Base-by-base conservation (phyloP, 2,888 invertebrate genomes). In the Drosophila sordidula region DNA sequence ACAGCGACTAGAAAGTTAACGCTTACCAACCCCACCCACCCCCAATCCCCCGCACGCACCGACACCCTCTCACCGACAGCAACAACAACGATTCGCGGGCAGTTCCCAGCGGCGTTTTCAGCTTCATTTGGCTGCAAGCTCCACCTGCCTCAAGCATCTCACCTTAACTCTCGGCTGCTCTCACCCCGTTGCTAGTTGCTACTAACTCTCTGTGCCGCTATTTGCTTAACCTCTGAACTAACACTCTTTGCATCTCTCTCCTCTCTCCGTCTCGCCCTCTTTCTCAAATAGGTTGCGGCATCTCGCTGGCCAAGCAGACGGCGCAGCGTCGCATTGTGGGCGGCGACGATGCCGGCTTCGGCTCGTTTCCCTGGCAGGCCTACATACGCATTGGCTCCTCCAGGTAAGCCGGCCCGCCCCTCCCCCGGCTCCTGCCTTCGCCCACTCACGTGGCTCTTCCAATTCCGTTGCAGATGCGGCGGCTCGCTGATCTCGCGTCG, bases 331-430 rank as follows among this genome's bases (percentile, higher is more conserved):
- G 98, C 77, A 98, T 98, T 75, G 98, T 98, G 18, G 98, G 98
- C 0, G 98, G 98, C 0, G 97, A 97, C 84, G 98, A 98, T 91
- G 97, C 98, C 0, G 98, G 98, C 47, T 98, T 98, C 91, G 98
- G 97, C 18, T 97, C 97, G 67, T 98, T 98, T 91, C 98, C 98
- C 25, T 98, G 98, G 98, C 98, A 98, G 93, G 97, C 98, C 0
- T 98, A 98, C 93, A 98, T 98, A 89, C 94, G 98, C 90, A 98
- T 98, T 66, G 98, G 98, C 71, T 97, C 98, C 44, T 97, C 97
- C 82, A 95, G 95, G 95, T 95, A 93, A 91, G 57, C 63, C 41
- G 3, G 0, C 3, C 14, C 41, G 8, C 29, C 6, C 29, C 29
- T 8, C 29, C 36, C 4, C 18, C 18, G 18, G 18, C 18, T 4